phyloP scores from a whole-genome alignment of 2,797 vertebrate species.

The Gadopsis bispinosus region DNA sequence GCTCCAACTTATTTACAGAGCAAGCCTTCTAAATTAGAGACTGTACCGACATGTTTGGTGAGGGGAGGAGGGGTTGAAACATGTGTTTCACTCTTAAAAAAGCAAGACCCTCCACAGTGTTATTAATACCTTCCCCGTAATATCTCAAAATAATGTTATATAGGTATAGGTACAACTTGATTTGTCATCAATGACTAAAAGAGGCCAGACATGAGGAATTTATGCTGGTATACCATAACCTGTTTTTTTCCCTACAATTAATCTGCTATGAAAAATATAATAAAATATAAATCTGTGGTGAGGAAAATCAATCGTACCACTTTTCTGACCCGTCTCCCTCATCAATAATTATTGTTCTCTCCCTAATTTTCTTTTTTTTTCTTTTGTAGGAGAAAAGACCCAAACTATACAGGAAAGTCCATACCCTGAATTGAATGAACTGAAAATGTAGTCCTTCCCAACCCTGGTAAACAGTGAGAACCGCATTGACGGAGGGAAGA shows the following conservation, averaged over 20 bases:
- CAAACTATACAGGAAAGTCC: neutral
- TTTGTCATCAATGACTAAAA: neutral
- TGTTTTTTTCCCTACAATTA: neutral
- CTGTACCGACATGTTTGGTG: neutral
- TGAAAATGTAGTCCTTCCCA: slow-evolving; percentile 31
- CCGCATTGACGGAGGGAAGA: neutral
- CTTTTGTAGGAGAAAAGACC: neutral
- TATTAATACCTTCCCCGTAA: neutral
- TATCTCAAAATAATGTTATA: neutral
- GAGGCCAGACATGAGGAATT: no score
- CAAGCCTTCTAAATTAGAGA: neutral
- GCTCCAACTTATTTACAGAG: neutral
- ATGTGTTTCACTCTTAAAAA: neutral
- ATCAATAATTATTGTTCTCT: neutral
- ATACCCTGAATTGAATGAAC: slow-evolving; percentile 31
- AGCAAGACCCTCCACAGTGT: neutral
- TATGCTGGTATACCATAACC: neutral
- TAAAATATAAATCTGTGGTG: neutral
- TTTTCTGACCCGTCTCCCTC: neutral
- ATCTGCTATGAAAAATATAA: no score
- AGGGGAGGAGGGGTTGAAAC: neutral
- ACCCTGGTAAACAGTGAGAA: neutral
- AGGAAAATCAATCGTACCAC: neutral
- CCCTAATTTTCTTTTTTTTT: neutral
- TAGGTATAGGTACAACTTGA: neutral